These are phyloP conservation scores for Syndactyla subalaris DNA, from an alignment of 2,797 vertebrate genomes.

Conservation along the genomic window DNA sequence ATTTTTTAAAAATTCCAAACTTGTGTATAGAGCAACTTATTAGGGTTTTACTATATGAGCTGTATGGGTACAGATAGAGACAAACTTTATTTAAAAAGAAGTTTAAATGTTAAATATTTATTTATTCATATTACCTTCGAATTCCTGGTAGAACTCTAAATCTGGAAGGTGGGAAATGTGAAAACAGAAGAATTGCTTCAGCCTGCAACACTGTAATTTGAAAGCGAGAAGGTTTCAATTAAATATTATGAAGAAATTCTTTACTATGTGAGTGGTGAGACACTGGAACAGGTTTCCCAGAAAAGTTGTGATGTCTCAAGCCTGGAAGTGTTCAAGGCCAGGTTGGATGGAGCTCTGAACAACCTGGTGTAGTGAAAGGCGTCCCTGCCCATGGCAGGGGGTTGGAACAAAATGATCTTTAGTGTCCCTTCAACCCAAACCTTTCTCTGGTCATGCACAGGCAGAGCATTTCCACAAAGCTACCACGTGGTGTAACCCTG, in stretches of 20 bases:
- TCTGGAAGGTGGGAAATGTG: background rate
- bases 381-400: background rate
- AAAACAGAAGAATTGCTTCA: background rate
- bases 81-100: background rate
- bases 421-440: background rate
- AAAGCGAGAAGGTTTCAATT: background rate
- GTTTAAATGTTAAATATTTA: background rate
- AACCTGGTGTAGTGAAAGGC: background rate
- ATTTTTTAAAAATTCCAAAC: background rate
- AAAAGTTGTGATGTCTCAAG: background rate
- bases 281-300: rapidly evolving
- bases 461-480: background rate
- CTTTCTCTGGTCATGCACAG: background rate
- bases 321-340: background rate
- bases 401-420: too few species aligned
- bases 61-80: background rate
- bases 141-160: background rate
- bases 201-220: background rate
- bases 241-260: background rate
- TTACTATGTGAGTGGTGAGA: too few species aligned
- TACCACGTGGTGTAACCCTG: background rate
- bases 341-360: rapidly evolving
- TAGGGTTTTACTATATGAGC: rapidly evolving
- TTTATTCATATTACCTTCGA: background rate
- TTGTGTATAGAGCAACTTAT: background rate